These are phyloP conservation scores for Xenotilapia longispinis DNA, from an alignment of 2,113 vertebrate species.

Conservation along the genomic window DNA sequence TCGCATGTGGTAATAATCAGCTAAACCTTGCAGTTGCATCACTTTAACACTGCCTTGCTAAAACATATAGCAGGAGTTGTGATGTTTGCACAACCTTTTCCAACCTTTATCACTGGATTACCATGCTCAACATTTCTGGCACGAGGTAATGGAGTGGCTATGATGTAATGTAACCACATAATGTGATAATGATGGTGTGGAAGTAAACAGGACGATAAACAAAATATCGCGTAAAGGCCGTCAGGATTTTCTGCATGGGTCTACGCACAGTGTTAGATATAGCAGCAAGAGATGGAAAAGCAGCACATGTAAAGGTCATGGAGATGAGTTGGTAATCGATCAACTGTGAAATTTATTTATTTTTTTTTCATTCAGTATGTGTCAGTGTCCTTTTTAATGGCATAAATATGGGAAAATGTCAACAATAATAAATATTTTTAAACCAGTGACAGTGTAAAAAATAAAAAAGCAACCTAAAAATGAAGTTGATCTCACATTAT, in stretches of 20 bases:
- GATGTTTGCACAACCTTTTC: background rate
- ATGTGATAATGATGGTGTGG: slow-evolving; percentile 30
- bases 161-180: slow-evolving; percentile 39
- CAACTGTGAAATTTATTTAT: fast-evolving
- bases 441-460: background rate
- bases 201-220: slow-evolving; percentile 4
- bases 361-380: background rate
- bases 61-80: background rate
- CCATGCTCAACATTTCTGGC: slow-evolving; percentile 10
- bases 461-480: background rate
- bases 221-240: background rate
- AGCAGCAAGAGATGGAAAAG: background rate
- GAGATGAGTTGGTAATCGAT: slow-evolving; percentile 3
- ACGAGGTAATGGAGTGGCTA: background rate
- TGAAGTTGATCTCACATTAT: background rate
- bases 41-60: background rate
- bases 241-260: background rate
- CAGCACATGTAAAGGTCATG: background rate
- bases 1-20: background rate
- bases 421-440: background rate
- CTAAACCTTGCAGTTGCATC: background rate
- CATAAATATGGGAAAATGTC: background rate
- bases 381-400: background rate
- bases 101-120: slow-evolving; percentile 19
- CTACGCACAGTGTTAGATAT: background rate